phyloP scores from a whole-genome alignment of 2,113 vertebrate species.

The Arothron firmamentum region DNA sequence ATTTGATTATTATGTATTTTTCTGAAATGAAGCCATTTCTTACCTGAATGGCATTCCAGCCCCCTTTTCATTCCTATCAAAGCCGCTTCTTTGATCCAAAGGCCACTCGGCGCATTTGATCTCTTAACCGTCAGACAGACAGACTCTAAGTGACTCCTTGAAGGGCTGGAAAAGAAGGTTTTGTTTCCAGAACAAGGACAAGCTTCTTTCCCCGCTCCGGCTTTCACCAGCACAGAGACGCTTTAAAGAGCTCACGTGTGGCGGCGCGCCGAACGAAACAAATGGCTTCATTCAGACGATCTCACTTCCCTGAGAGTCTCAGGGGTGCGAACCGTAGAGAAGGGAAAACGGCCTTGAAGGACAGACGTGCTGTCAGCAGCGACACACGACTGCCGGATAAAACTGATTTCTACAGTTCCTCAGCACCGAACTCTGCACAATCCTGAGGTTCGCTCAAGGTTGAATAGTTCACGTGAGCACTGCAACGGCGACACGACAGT shows the following conservation, averaged over 20 bases:
- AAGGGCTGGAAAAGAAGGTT: constrained; percentile 40
- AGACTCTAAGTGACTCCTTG: constrained; percentile 32
- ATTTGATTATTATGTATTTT: neutral
- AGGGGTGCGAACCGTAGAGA: neutral
- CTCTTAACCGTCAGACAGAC: constrained; percentile 53
- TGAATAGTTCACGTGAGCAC: constrained; percentile 16
- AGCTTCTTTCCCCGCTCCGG: constrained; percentile 45
- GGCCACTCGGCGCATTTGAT: constrained; percentile 62
- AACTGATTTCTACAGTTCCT: neutral
- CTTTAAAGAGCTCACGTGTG: constrained; percentile 52
- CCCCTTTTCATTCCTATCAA: constrained; percentile 70
- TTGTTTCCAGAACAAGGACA: constrained; percentile 51
- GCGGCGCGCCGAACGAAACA: constrained; percentile 66
- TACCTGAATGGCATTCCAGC: neutral
- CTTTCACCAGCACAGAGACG: constrained; percentile 35
- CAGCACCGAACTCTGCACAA: constrained; percentile 13
- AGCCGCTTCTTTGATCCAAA: constrained; percentile 61
- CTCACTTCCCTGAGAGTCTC: neutral
- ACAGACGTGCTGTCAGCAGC: neutral
- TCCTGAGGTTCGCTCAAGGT: constrained; percentile 13
- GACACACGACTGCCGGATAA: neutral
- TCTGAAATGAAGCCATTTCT: constrained; percentile 32
- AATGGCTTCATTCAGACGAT: constrained; percentile 61
- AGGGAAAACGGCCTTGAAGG: constrained; percentile 22
- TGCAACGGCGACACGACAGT: constrained; percentile 16